Conservation (phyloP, 2,888 invertebrate genomes). For the Antheraea yamamai region DNA sequence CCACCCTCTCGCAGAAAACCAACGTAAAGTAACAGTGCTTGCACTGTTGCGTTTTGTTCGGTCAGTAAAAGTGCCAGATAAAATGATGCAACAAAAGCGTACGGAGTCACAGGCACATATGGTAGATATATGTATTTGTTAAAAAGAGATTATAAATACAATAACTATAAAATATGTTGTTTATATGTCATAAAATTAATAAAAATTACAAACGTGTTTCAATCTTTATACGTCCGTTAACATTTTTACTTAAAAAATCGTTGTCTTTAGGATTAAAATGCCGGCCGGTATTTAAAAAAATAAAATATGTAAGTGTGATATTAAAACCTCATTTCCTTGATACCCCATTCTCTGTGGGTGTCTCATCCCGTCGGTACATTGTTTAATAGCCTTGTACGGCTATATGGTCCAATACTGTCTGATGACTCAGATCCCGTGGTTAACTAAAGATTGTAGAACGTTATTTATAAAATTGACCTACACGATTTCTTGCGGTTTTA, state of each 20-base stretch:
- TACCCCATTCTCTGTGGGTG: constrained; percentile 40
- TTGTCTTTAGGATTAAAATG: background rate
- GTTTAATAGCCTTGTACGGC: constrained; percentile 43
- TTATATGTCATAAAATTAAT: background rate
- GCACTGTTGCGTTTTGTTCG: too few relatives aligned
- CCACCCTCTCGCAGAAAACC: too few relatives aligned
- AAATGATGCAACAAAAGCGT: too few relatives aligned
- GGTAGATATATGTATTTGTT: too few relatives aligned
- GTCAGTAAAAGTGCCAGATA: too few relatives aligned
- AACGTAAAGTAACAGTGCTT: too few relatives aligned
- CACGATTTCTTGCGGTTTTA: constrained; percentile 22
- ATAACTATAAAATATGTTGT: background rate
- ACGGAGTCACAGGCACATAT: too few relatives aligned
- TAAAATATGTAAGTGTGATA: constrained; percentile 30
- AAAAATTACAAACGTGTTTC: background rate
- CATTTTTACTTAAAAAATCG: constrained; percentile 1
- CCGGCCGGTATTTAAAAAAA: constrained; percentile 7
- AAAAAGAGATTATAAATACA: background rate
- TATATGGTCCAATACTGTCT: constrained; percentile 34
- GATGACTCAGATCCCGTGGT: constrained; percentile 18
- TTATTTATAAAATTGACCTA: constrained; percentile 24
- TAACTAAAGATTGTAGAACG: constrained; percentile 23
- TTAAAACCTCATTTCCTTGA: constrained; percentile 50
- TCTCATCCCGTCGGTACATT: constrained; percentile 34
- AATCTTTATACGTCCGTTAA: background rate